Percentiles rank a stretch among this genome's conserved stretches.
These are phyloP conservation scores for Anastrepha obliqua DNA, from an alignment of 1,140 invertebrate genomes.

Conservation along the genomic window DNA sequence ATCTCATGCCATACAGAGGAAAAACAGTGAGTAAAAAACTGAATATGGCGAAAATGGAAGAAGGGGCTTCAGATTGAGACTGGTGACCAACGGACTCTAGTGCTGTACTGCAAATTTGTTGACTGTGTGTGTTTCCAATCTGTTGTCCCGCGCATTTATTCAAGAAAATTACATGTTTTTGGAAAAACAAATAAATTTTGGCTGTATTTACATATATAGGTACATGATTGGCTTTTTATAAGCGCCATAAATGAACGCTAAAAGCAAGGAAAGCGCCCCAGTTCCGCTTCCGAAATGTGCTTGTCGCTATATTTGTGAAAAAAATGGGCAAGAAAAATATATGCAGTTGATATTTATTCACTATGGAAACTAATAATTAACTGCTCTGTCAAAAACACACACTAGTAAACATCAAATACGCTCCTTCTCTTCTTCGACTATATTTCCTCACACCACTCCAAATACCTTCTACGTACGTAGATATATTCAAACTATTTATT, in stretches of 20 bases:
- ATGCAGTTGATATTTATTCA: background rate
- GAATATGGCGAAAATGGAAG: too few relatives aligned
- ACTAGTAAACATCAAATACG: conserved; percentile 11
- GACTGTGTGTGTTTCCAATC: too few relatives aligned
- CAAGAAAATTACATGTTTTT: too few relatives aligned
- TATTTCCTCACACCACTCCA: too few relatives aligned
- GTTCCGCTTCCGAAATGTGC: background rate
- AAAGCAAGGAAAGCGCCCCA: background rate
- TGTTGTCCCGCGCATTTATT: too few relatives aligned
- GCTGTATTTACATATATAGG: too few relatives aligned
- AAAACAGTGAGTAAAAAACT: too few relatives aligned
- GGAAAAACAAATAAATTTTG: too few relatives aligned
- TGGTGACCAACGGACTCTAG: too few relatives aligned
- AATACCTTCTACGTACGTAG: background rate
- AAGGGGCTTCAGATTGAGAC: too few relatives aligned
- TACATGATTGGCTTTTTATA: background rate
- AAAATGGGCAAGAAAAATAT: background rate
- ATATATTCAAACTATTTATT: conserved; percentile 2
- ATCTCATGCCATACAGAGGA: too few relatives aligned
- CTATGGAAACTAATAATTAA: conserved; percentile 33
- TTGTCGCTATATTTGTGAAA: conserved; percentile 5
- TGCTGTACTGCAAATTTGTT: too few relatives aligned
- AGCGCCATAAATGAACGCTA: background rate
- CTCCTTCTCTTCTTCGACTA: background rate
- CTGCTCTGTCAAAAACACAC: conserved; percentile 5